phyloP scores from a whole-genome alignment of 2,113 vertebrate species.

The Dolichallabes microphthalmus region DNA sequence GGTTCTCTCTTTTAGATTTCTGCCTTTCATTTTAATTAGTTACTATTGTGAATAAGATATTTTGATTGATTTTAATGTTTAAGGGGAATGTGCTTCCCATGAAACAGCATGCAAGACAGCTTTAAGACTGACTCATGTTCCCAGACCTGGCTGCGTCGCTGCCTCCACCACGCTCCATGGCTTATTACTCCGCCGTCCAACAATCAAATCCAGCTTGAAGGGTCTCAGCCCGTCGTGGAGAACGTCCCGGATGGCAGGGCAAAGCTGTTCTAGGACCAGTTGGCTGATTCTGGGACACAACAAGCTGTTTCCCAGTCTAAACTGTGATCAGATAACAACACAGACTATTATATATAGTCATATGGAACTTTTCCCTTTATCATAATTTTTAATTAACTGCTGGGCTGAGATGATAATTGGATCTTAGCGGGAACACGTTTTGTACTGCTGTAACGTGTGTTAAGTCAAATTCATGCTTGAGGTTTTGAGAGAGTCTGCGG shows the following conservation, averaged over 20 bases:
- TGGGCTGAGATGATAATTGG: conserved; percentile 10
- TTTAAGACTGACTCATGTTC: not conserved
- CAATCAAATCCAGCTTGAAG: conserved; percentile 87
- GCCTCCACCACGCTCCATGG: conserved; percentile 90
- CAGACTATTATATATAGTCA: not conserved
- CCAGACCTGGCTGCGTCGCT: conserved; percentile 83
- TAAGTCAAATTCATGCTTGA: not conserved
- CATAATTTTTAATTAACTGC: not conserved
- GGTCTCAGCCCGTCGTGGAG: conserved; percentile 88
- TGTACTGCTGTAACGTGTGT: not conserved
- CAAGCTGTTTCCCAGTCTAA: conserved; percentile 89
- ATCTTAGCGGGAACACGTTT: not conserved
- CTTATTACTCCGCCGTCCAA: conserved; percentile 85
- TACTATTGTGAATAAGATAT: not conserved
- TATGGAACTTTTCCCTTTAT: not conserved
- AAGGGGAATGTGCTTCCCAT: not conserved
- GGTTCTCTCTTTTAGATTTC: not conserved
- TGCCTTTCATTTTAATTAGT: not conserved
- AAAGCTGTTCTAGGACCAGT: conserved; percentile 90
- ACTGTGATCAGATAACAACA: conserved; percentile 68
- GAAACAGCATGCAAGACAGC: not conserved
- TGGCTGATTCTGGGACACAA: conserved; percentile 86
- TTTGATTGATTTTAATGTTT: not conserved
- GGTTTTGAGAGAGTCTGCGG: not conserved
- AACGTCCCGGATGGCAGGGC: conserved; percentile 84